Evolutionary conservation across 2,797 vertebrate genomes (phyloP).

Genomic region (Betta splendens): DNA sequence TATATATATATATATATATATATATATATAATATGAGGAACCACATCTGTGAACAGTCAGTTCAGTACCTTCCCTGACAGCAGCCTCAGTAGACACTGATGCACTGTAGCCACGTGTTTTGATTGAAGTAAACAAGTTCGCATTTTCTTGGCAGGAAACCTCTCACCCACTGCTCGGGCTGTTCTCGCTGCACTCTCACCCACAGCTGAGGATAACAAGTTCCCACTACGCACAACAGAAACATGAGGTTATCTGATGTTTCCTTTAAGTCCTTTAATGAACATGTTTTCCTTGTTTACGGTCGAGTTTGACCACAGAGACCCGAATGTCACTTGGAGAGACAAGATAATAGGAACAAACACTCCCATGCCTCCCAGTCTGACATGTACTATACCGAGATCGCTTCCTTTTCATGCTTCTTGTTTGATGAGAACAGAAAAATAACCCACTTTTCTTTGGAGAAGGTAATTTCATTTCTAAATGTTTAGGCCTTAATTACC

Average conservation of each 20-base stretch:
- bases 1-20: no score
- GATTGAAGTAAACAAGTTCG: constrained; percentile 11
- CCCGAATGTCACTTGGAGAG: background rate
- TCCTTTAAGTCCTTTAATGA: constrained; percentile 9
- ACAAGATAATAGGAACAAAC: background rate
- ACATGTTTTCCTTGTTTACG: constrained; percentile 25
- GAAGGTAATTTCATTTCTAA: no score
- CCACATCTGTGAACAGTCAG: background rate
- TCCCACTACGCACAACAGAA: constrained; percentile 17
- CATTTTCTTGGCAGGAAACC: constrained; percentile 24
- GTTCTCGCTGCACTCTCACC: constrained; percentile 17
- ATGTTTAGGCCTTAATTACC: no score
- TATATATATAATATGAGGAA: background rate
- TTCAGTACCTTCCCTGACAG: background rate
- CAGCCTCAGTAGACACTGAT: constrained; percentile 6
- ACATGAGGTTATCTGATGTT: background rate
- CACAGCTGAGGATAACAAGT: constrained; percentile 27
- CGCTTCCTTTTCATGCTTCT: background rate
- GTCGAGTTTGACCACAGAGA: constrained; percentile 14
- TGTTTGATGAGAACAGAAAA: background rate
- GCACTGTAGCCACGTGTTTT: constrained; percentile 10
- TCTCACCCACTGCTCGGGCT: background rate
- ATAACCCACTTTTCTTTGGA: background rate
- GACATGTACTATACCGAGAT: constrained; percentile 2
- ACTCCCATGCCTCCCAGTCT: background rate